These are phyloP conservation scores for Lasaia peninsularis DNA, from an alignment of 1,140 invertebrate species.

Conservation along the genomic window DNA sequence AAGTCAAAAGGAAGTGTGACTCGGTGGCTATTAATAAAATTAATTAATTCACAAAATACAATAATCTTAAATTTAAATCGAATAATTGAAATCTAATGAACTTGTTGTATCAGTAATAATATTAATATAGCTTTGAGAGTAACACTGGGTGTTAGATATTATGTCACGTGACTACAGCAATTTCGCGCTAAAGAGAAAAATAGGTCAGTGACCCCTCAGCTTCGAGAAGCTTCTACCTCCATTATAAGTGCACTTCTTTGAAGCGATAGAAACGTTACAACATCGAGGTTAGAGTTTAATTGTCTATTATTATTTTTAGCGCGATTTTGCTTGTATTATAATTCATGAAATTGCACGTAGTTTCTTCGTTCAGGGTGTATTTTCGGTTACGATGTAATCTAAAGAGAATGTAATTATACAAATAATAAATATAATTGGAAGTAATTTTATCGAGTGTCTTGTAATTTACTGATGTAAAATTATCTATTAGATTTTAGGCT, in stretches of 20 bases:
- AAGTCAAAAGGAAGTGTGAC: constrained; percentile 16
- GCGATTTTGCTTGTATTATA: constrained; percentile 1
- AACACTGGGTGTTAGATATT: constrained; percentile 22
- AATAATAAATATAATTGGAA: constrained; percentile 18
- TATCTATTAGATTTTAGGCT: constrained; percentile 69
- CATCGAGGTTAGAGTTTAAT: no score
- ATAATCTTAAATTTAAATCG: constrained; percentile 4
- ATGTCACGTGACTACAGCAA: constrained; percentile 17
- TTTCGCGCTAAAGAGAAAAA: background rate
- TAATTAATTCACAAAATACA: background rate
- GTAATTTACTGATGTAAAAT: constrained; percentile 56
- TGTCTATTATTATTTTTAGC: background rate
- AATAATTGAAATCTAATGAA: constrained; percentile 18
- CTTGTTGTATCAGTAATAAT: constrained; percentile 19
- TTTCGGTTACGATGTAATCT: constrained; percentile 14
- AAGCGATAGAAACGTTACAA: no score
- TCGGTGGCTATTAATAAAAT: constrained; percentile 12
- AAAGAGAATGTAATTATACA: constrained; percentile 11
- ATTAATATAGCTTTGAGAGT: constrained; percentile 16
- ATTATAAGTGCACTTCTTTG: no score
- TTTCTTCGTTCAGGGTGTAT: constrained; percentile 15
- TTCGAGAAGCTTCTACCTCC: background rate
- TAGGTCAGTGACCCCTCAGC: background rate
- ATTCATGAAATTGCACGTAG: constrained; percentile 15
- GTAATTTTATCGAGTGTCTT: constrained; percentile 43